Conservation (phyloP, 2,888 invertebrate species). For the Cataglyphis albicans region DNA sequence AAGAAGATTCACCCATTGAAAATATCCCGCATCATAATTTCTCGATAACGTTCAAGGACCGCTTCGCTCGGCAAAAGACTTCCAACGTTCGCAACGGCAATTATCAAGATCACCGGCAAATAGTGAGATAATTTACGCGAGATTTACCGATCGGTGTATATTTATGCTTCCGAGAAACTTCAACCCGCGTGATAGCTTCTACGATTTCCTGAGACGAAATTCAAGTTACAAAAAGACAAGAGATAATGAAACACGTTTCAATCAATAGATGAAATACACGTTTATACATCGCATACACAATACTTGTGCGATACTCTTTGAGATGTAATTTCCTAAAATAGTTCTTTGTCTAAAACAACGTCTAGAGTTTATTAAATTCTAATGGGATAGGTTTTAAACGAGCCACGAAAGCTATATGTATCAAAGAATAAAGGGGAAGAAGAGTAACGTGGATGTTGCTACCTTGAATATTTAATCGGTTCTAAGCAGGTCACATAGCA, state of each 20-base stretch:
- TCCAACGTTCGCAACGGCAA: conserved; percentile 56
- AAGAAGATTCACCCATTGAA: conserved; percentile 49
- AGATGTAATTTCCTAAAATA: neutral
- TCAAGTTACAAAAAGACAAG: conserved; percentile 1
- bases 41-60: conserved; percentile 57
- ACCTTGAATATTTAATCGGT: conserved; percentile 71
- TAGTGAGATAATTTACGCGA: conserved; percentile 58
- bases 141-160: conserved; percentile 44
- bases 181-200: neutral
- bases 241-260: neutral
- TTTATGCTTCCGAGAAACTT: neutral
- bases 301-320: neutral
- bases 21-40: conserved; percentile 62
- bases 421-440: conserved; percentile 49
- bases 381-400: neutral
- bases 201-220: neutral
- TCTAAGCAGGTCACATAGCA: conserved; percentile 64
- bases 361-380: neutral
- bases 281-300: neutral
- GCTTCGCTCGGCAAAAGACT: conserved; percentile 19
- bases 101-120: conserved; percentile 58
- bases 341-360: neutral
- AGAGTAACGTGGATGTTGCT: conserved; percentile 23
- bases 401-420: conserved; percentile 25
- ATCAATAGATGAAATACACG: neutral